Evolutionary conservation across 92 coral and sea anemone species (phyloP).

Genomic region (Siderastrea radians): DNA sequence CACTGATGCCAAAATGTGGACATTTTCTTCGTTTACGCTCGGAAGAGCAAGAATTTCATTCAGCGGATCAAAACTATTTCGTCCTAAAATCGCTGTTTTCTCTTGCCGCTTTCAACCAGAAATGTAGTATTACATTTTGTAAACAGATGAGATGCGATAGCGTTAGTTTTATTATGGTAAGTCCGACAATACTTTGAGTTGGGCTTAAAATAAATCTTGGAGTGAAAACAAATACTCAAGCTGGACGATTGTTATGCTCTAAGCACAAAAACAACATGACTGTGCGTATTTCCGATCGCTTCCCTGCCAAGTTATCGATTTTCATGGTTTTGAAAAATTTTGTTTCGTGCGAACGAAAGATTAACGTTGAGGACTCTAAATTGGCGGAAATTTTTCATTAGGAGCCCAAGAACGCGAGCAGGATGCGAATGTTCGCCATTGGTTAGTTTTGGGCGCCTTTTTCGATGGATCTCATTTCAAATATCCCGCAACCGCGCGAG

Average conservation of each 20-base stretch:
- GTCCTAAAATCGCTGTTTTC: background rate
- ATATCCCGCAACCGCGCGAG: background rate
- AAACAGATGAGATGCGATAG: constrained; percentile 6
- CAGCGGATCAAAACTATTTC: background rate
- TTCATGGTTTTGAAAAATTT: background rate
- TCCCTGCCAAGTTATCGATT: background rate
- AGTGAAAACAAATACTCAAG: constrained; percentile 23
- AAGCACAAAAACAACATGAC: background rate
- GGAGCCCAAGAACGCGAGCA: background rate
- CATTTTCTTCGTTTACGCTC: constrained; percentile 51
- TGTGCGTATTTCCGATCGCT: background rate
- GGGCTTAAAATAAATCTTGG: constrained; percentile 9
- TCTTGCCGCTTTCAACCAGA: background rate
- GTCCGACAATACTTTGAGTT: background rate
- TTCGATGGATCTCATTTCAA: constrained; percentile 4
- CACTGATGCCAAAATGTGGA: constrained; percentile 14
- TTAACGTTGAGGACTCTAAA: background rate
- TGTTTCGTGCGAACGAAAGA: background rate
- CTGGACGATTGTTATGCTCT: background rate
- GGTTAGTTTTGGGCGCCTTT: background rate
- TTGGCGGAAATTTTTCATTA: background rate
- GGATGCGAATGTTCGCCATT: background rate
- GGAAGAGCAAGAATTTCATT: constrained; percentile 68
- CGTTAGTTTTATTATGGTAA: background rate
- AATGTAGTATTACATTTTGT: background rate